These are phyloP conservation scores for Serinus canaria DNA, from an alignment of 2,113 vertebrate species.

Conservation along the genomic window DNA sequence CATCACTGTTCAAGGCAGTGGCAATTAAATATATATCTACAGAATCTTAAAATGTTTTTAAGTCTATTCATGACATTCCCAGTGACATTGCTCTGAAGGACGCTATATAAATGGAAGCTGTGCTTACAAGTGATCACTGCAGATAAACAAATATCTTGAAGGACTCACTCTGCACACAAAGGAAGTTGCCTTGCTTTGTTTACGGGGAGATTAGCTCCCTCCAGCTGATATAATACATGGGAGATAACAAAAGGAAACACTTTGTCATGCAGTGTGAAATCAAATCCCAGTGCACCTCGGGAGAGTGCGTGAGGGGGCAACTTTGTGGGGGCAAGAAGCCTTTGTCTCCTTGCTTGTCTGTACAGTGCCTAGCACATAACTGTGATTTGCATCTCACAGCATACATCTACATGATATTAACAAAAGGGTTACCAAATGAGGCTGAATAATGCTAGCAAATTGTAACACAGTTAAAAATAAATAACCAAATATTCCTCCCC, in stretches of 20 bases:
- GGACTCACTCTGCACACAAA: background rate
- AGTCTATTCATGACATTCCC: background rate
- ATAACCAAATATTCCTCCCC: background rate
- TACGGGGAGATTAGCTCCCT: background rate
- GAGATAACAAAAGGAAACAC: background rate
- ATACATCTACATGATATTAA: background rate
- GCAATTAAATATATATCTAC: background rate
- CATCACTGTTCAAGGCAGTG: background rate
- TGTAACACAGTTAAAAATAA: background rate
- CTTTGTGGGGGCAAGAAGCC: background rate
- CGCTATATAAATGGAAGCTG: background rate
- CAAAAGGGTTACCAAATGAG: background rate
- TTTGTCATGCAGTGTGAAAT: background rate
- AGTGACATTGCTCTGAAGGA: conserved; percentile 23
- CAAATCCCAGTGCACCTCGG: background rate
- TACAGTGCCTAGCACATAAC: background rate
- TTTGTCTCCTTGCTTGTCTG: background rate
- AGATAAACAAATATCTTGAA: conserved; percentile 7
- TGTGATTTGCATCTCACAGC: background rate
- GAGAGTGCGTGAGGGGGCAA: background rate
- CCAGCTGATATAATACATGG: background rate
- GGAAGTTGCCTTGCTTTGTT: background rate
- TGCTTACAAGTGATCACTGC: background rate
- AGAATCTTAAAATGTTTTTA: background rate
- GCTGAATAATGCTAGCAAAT: background rate